These are phyloP conservation scores for Phoeniculus purpureus DNA, from an alignment of 2,797 vertebrate species.

Conservation along the genomic window DNA sequence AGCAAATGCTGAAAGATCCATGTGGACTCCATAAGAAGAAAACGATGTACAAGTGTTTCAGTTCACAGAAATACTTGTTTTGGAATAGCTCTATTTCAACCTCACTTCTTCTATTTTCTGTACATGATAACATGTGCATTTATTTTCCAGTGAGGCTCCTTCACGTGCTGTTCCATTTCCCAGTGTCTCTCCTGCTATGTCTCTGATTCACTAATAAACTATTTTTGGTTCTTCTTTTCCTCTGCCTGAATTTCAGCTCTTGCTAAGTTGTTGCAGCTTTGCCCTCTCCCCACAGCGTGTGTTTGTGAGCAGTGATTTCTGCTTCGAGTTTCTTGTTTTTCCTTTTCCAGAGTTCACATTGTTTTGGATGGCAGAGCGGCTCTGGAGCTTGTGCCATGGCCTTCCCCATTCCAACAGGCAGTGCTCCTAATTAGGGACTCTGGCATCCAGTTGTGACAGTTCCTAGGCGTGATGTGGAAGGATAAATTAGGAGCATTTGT, in stretches of 20 bases:
- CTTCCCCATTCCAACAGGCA: neutral
- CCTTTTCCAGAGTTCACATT: neutral
- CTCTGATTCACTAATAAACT: conserved; percentile 52
- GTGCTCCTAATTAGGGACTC: neutral
- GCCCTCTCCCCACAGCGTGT: neutral
- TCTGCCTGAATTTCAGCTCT: neutral
- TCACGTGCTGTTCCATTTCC: conserved; percentile 26
- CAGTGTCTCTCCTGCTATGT: neutral
- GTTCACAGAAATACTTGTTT: conserved; percentile 18
- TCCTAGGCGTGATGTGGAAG: conserved; percentile 36
- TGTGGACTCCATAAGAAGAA: neutral
- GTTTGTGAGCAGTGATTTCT: neutral
- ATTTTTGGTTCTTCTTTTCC: conserved; percentile 13
- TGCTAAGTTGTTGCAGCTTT: neutral
- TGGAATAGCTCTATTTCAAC: conserved; percentile 21
- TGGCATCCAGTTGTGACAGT: conserved; percentile 28
- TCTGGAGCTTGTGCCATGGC: neutral
- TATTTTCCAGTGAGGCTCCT: conserved; percentile 33
- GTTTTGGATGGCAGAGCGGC: neutral
- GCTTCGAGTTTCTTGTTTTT: neutral
- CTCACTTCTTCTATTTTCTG: conserved; percentile 5
- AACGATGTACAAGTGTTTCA: neutral
- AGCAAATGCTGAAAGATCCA: neutral
- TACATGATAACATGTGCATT: neutral
- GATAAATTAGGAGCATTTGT: conserved; percentile 57